These are phyloP conservation scores for Anoplophora glabripennis DNA, from an alignment of 1,140 invertebrate genomes.

Conservation along the genomic window DNA sequence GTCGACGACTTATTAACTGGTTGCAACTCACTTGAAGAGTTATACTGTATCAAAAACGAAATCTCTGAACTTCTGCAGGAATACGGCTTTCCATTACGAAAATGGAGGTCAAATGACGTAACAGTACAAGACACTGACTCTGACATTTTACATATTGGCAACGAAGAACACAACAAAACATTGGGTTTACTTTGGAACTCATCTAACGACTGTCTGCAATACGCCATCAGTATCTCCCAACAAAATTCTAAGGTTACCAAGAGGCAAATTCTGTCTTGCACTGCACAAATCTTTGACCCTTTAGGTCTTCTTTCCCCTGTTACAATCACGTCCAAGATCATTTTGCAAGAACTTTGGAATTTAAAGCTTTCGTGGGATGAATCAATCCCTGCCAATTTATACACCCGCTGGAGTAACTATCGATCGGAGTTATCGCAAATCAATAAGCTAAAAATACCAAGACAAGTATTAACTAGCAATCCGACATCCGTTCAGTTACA, in stretches of 20 bases:
- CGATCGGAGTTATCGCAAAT: background rate
- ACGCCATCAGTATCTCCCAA: background rate
- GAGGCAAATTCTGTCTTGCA: conserved; percentile 26
- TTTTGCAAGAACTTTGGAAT: conserved; percentile 45
- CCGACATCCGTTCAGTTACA: conserved; percentile 5
- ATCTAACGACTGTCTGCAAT: background rate
- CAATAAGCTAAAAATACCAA: conserved; percentile 1
- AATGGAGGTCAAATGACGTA: conserved; percentile 45
- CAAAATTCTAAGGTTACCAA: conserved; percentile 10
- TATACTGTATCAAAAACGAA: conserved; percentile 15
- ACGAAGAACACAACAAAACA: conserved; percentile 1
- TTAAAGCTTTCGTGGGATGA: conserved; percentile 44
- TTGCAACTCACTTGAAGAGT: conserved; percentile 24
- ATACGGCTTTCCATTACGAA: conserved; percentile 46
- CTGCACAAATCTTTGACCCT: conserved; percentile 35
- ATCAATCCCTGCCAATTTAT: background rate
- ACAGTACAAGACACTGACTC: background rate
- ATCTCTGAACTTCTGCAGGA: conserved; percentile 26
- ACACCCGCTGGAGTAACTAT: background rate
- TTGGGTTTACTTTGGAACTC: conserved; percentile 11
- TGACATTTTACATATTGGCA: conserved; percentile 1
- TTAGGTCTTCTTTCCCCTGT: conserved; percentile 38
- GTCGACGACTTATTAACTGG: conserved; percentile 16
- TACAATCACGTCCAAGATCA: conserved; percentile 39
- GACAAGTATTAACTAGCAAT: background rate